Base-by-base conservation (phyloP, 2,797 vertebrate genomes). In the Macrochelys suwanniensis region DNA sequence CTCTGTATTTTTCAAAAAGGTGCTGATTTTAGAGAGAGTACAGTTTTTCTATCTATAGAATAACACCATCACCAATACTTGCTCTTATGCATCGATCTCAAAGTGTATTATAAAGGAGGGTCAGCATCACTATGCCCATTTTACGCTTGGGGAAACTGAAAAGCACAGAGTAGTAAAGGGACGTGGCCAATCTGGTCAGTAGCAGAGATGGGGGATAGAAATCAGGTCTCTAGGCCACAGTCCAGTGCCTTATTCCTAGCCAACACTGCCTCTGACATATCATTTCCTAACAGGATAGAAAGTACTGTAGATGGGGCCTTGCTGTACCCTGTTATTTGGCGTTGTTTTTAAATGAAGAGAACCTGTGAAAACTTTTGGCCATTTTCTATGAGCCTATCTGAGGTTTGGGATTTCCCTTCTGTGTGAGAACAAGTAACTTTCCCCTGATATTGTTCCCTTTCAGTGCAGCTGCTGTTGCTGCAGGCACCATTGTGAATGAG, bases 391-490 rank as follows among this genome's bases (percentile, higher is more conserved):
- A 85, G 59, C 25, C 77, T 49, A 23, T 45, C 8, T 6, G 50
- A 92, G 71, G 15, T 15, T 47, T 86, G 82, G 79, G 89, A 90
- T 89, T 95, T 95, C 92, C 71, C 53, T 2, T 82, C 59, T 45
- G 71, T 33, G 33, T 42, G 28, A 88, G 45, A 92, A 11, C 82
- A 61, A 91, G 59, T 76, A 19, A 42, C 57, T 94, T 95, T 97
- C 88, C 78, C 90, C 84, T 95, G 92, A 84, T 84, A 90, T 54
- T 9, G 79, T 83, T 96, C 92, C 83, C 78, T 88, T 87, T 77
- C n/a, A 59, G 50, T 37, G 80, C 82, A 87, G 82, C 25, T 95
- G 87, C 89, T 86, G 68, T 23, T 0, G 26, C 78, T 80, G 53
- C 31, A 0, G 3, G 28, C 71, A 61, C 78, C 85, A 56, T 56